Percentiles rank a stretch among this genome's conserved stretches.
Evolutionary conservation across 2,797 vertebrate genomes (phyloP).

Genomic region (Acanthurus tractus): DNA sequence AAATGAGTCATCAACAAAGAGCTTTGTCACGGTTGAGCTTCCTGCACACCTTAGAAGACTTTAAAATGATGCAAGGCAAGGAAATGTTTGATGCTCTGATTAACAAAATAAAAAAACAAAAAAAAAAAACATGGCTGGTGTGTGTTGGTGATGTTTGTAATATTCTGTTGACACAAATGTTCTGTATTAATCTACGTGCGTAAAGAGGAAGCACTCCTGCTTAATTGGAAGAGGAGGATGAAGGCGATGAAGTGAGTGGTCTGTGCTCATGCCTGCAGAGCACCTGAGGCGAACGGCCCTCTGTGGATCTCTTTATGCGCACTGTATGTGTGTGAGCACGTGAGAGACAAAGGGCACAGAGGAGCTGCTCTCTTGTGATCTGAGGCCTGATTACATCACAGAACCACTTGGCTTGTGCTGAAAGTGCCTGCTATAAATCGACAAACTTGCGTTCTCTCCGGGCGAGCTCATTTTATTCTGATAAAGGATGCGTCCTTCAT

Average conservation of each 20-base stretch:
- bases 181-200: background rate
- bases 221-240: constrained; percentile 9
- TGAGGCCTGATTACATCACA: constrained; percentile 59
- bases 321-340: constrained; percentile 18
- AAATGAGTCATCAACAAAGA: constrained; percentile 66
- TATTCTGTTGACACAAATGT: background rate
- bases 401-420: constrained; percentile 50
- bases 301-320: constrained; percentile 10
- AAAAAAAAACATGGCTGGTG: background rate
- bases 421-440: constrained; percentile 62
- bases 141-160: background rate
- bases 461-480: constrained; percentile 61
- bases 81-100: constrained; percentile 26
- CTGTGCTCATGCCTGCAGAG: background rate
- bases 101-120: background rate
- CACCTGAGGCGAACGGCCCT: constrained; percentile 25
- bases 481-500: constrained; percentile 57
- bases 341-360: constrained; percentile 32
- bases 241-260: background rate
- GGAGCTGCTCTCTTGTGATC: constrained; percentile 27
- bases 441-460: constrained; percentile 56
- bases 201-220: background rate
- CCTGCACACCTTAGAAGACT: constrained; percentile 18
- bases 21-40: constrained; percentile 42
- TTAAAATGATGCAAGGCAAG: constrained; percentile 36